Evolutionary conservation across 2,797 vertebrate genomes (phyloP).

Genomic region (Oryzias sinensis): DNA sequence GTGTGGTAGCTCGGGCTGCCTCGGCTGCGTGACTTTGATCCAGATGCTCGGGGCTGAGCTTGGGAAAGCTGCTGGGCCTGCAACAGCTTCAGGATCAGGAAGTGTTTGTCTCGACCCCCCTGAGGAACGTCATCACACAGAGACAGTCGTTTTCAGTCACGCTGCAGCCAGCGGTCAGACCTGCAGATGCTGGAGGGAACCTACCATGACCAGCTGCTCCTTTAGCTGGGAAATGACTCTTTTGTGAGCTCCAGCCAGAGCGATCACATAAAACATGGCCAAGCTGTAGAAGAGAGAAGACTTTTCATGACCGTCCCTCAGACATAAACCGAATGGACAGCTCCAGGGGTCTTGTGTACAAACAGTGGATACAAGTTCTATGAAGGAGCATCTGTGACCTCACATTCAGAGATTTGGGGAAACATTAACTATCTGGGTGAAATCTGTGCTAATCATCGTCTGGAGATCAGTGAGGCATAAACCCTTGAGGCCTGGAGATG

Average conservation of each 20-base stretch:
- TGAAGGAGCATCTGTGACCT: too few relatives aligned
- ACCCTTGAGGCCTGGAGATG: too few relatives aligned
- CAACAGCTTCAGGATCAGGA: conserved; percentile 85
- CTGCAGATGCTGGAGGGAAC: conserved; percentile 27
- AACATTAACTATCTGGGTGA: too few relatives aligned
- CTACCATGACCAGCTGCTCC: conserved; percentile 90
- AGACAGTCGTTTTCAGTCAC: not conserved
- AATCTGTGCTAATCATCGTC: too few relatives aligned
- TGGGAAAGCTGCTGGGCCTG: conserved; percentile 75
- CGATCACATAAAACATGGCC: conserved; percentile 92
- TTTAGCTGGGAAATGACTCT: conserved; percentile 85
- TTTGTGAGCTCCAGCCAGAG: conserved; percentile 90
- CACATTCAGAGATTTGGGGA: too few relatives aligned
- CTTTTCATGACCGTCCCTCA: not conserved
- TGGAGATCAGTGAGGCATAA: too few relatives aligned
- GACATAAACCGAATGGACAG: not conserved
- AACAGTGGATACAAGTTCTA: too few relatives aligned
- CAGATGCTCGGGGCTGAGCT: conserved; percentile 15
- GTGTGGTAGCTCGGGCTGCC: conserved; percentile 66
- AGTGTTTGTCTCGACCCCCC: conserved; percentile 88
- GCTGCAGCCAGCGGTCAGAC: not conserved
- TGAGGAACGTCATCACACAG: conserved; percentile 44
- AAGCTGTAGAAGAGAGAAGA: conserved; percentile 75
- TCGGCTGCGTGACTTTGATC: conserved; percentile 16
- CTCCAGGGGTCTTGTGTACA: too few relatives aligned